phyloP scores from a whole-genome alignment of 64 coral and sea anemone genomes.

The Astreopora myriophthalma region DNA sequence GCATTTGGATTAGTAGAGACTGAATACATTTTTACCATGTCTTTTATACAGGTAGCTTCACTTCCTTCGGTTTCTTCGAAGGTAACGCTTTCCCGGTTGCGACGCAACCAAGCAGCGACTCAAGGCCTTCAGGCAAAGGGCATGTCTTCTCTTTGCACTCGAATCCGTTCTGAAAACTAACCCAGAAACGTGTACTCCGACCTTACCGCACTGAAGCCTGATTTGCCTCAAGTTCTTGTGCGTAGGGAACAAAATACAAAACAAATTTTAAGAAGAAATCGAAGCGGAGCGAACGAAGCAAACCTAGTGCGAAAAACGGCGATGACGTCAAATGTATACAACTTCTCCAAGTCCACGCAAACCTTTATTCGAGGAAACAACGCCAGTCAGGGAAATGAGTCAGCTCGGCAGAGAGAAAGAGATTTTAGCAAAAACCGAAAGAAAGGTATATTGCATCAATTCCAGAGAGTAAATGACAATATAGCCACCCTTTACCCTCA shows the following conservation, averaged over 20 bases:
- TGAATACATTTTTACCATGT: neutral
- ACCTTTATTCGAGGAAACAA: slow-evolving; percentile 22
- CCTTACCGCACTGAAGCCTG: neutral
- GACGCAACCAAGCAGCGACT: slow-evolving; percentile 14
- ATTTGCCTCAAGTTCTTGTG: neutral
- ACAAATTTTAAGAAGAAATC: neutral
- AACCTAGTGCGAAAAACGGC: neutral
- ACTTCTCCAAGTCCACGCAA: neutral
- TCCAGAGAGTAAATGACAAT: slow-evolving; percentile 69
- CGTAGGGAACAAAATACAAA: neutral
- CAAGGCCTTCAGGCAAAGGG: neutral
- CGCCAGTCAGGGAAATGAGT: slow-evolving; percentile 21
- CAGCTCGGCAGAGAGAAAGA: slow-evolving; percentile 14
- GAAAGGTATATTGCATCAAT: slow-evolving; percentile 34
- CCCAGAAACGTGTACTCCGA: neutral
- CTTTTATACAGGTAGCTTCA: neutral
- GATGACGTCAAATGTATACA: slow-evolving; percentile 41
- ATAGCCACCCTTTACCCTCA: slow-evolving; percentile 62
- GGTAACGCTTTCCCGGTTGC: slow-evolving; percentile 25
- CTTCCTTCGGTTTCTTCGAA: too few species aligned
- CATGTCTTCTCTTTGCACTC: neutral
- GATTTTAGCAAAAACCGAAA: slow-evolving; percentile 23
- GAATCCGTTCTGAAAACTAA: neutral
- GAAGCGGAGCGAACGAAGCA: neutral
- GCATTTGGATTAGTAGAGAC: neutral